Conservation (phyloP, 2,797 vertebrate genomes). For the Pagetopsis macropterus region DNA sequence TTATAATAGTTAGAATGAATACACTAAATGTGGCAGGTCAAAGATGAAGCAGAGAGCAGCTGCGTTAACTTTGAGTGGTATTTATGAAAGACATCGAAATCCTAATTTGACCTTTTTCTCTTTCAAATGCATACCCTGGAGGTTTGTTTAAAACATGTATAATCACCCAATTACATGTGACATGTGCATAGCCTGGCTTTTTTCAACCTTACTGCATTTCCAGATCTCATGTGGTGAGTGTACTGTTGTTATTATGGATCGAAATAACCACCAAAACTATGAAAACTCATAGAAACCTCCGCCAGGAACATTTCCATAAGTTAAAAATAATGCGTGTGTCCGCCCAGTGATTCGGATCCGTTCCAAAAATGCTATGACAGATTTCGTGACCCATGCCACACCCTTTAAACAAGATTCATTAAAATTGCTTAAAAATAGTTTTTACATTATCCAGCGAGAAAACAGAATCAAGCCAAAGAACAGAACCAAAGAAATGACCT, state of each 20-base stretch:
- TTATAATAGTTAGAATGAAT: not conserved
- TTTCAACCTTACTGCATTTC: not conserved
- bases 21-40: not conserved
- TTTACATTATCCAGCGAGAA: no score
- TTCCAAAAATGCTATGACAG: no score
- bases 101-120: not conserved
- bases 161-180: not conserved
- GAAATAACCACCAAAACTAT: not conserved
- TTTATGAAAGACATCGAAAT: not conserved
- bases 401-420: no score
- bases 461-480: no score
- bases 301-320: no score
- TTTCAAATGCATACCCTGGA: not conserved
- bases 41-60: not conserved
- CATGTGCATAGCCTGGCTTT: not conserved
- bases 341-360: no score
- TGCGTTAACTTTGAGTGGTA: not conserved
- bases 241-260: not conserved
- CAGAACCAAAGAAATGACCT: no score
- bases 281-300: no score
- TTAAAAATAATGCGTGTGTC: no score
- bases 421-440: no score
- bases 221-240: not conserved
- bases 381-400: no score
- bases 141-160: slow-evolving; percentile 8